Evolutionary conservation across 2,797 vertebrate genomes (phyloP).

Genomic region (Gallinago solitaria): DNA sequence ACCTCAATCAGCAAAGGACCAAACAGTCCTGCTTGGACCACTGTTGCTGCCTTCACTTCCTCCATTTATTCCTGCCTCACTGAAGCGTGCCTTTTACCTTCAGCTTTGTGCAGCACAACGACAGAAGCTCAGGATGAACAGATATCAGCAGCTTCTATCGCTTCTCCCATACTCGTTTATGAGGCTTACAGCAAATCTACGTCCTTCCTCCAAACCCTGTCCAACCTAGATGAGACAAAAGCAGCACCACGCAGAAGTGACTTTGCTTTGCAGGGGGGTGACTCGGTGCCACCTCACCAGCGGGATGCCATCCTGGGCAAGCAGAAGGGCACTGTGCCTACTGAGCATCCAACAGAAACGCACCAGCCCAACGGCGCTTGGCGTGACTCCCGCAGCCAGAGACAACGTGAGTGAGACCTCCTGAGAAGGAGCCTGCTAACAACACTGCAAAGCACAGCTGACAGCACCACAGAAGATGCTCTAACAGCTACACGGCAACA

Average conservation of each 20-base stretch:
- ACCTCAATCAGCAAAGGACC: background rate
- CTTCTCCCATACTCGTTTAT: background rate
- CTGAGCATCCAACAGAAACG: background rate
- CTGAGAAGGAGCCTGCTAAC: background rate
- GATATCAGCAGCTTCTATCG: background rate
- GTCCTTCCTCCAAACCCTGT: background rate
- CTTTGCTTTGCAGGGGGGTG: background rate
- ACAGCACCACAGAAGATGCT: background rate
- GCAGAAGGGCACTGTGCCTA: background rate
- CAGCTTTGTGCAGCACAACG: background rate
- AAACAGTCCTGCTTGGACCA: background rate
- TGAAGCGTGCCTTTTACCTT: background rate
- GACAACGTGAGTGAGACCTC: background rate
- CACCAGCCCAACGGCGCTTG: rapidly evolving
- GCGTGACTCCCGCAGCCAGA: background rate
- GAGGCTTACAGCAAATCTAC: background rate
- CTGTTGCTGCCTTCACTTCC: background rate
- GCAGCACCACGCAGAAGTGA: background rate
- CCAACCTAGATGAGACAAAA: background rate
- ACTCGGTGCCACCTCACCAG: background rate
- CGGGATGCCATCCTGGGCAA: background rate
- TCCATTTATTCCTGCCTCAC: background rate
- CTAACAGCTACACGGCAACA: background rate
- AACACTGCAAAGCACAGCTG: background rate
- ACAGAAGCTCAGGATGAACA: background rate